These are phyloP conservation scores for Archips crataeganus DNA, from an alignment of 2,888 invertebrate genomes.

Conservation along the genomic window DNA sequence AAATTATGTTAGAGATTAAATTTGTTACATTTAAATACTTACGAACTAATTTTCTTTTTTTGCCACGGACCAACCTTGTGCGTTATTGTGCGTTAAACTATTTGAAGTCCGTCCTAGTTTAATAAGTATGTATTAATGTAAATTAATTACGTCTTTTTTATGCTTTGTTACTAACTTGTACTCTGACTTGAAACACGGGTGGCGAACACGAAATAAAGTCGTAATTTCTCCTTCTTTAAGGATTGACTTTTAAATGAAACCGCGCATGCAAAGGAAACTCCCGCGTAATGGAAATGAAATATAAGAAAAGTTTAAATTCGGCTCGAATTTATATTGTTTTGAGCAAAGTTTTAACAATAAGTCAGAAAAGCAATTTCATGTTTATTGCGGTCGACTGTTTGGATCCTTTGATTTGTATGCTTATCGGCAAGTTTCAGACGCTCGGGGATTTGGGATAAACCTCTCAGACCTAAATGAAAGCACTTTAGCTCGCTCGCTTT, in stretches of 20 bases:
- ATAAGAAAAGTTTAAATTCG: slow-evolving; percentile 40
- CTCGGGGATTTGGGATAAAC: background rate
- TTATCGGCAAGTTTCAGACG: slow-evolving; percentile 17
- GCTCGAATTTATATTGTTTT: slow-evolving; percentile 39
- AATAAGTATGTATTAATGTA: slow-evolving; percentile 18
- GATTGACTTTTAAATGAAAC: slow-evolving; percentile 37
- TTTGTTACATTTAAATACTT: background rate
- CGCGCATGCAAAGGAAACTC: slow-evolving; percentile 35
- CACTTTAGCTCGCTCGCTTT: slow-evolving; percentile 8
- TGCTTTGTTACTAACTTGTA: slow-evolving; percentile 7
- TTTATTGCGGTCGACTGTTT: slow-evolving; percentile 38
- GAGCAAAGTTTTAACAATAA: slow-evolving; percentile 37
- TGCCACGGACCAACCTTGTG: background rate
- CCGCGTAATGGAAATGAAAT: slow-evolving; percentile 37
- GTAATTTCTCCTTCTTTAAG: slow-evolving; percentile 29
- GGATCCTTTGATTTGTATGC: slow-evolving; percentile 38
- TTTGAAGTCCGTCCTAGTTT: slow-evolving; percentile 6
- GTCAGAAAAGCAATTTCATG: slow-evolving; percentile 37
- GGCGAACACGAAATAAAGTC: slow-evolving; percentile 15
- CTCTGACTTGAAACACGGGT: slow-evolving; percentile 10
- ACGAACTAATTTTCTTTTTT: background rate
- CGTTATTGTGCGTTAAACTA: background rate
- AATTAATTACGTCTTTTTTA: slow-evolving; percentile 16
- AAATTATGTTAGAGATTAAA: background rate
- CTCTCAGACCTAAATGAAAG: slow-evolving; percentile 5